Percentiles rank a stretch among this genome's conserved stretches.
phyloP scores from a whole-genome alignment of 92 coral and sea anemone species.

The Palythoa heliodiscus region DNA sequence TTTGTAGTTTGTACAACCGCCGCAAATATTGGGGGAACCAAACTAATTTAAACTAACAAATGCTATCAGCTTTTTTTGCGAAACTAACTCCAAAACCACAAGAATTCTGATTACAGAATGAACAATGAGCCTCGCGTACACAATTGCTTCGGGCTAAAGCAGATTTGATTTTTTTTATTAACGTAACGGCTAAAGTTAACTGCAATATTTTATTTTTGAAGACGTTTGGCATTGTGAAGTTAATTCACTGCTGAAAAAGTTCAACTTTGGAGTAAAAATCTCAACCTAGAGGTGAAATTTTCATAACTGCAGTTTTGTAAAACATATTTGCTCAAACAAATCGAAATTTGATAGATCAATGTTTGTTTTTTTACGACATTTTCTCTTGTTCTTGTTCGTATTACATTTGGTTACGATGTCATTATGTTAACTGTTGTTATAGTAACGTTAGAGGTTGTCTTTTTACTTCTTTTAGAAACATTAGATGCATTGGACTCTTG shows the following conservation, averaged over 20 bases:
- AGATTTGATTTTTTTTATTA: not conserved
- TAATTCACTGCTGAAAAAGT: not conserved
- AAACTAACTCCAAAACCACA: constrained; percentile 26
- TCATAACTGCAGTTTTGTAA: too few relatives aligned
- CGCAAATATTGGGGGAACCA: not conserved
- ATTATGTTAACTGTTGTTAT: constrained; percentile 1
- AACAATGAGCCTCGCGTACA: not conserved
- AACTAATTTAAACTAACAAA: not conserved
- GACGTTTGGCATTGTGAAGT: not conserved
- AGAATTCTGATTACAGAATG: constrained; percentile 1
- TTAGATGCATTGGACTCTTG: not conserved
- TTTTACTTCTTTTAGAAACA: not conserved
- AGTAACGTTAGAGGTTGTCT: constrained; percentile 2
- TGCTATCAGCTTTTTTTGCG: constrained; percentile 2
- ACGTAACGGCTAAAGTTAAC: not conserved
- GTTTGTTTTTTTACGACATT: constrained; percentile 11
- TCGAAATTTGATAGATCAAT: not conserved
- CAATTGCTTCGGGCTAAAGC: too few relatives aligned
- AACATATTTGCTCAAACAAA: too few relatives aligned
- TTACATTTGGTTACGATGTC: constrained; percentile 3
- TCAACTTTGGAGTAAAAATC: not conserved
- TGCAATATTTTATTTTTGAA: not conserved
- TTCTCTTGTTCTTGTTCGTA: not conserved
- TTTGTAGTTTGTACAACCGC: constrained; percentile 30
- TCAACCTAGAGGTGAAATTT: not conserved